Base-by-base conservation (phyloP, 2,797 vertebrate genomes). In the Bovichtus variegatus region DNA sequence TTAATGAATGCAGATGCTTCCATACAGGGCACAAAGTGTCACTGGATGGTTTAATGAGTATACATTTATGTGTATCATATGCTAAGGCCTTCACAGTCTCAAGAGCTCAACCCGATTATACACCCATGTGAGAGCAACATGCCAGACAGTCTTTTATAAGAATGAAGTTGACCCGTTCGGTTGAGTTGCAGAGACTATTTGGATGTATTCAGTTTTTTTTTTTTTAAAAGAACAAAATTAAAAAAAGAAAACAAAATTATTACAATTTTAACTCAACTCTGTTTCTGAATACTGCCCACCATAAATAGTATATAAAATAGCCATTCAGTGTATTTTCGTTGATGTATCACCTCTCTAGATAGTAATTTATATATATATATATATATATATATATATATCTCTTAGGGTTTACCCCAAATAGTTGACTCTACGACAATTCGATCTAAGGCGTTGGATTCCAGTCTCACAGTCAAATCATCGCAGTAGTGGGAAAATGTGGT, bases 1-100 rank as follows among this genome's bases (percentile, higher is more conserved):
- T 66, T 69, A 78, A 65, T 76, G 58, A 82, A 79, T 21, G 70
- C 68, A 69, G 65, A 81, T 53, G 38, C 44, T 31, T 71, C 49
- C 9, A 21, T 40, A n/a, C 10, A 60, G 41, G 46, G 23, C 59
- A 49, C 15, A 16, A 5, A 10, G 72, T 46, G 19, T 73, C 43
- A 46, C 54, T 53, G 51, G 49, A n/a, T 44, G 60, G 61, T 78
- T 82, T 84, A 58, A 77, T 82, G 66, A 76, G 51, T 13, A 41
- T 51, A 69, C 80, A 76, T 38, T 62, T 47, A 49, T 68, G 19
- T 57, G 61, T 61, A 44, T 75, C 36, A 21, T 34, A 70, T 5
- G 27, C 53, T 51, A 2, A 23, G 7, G 66, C 49, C 69, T 71
- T 72, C 62, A 51, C 21, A 54, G 59, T 75, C 43, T 61, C 41